Evolutionary conservation across 2,797 vertebrate genomes (phyloP), one percentile per base, ranked within the genome.

Genomic region (Poeciliopsis turneri): DNA sequence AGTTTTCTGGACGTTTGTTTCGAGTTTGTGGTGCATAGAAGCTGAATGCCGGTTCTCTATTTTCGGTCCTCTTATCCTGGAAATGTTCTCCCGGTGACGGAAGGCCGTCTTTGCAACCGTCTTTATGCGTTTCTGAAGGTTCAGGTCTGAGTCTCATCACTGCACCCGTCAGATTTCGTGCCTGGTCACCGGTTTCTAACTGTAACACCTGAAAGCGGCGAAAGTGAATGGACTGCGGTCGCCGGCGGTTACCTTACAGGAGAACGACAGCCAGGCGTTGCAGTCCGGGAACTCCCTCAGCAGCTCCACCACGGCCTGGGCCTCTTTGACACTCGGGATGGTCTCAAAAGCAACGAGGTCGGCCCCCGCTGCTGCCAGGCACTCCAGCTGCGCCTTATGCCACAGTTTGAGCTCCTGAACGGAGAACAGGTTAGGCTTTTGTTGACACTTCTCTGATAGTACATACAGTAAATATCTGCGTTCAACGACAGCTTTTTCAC

Each of bases 331-430:
- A 59, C 95, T 94, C 2, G 96, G 96, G 84, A 97, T 94, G 18
- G 96, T 97, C 89, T 97, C 96, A 76, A 97, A 91, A 53, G 96
- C 96, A 25, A 97, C 85, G 11, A 97, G 74, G 85, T 97, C 96
- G 30, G 91, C 92, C 81, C 96, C 96, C 6, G 95, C 95, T 66
- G 94, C 92, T 61, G 89, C 86, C 20, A 97, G 90, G 71, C 94
- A 90, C 30, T 89, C 90, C 16, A 97, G 33, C 75, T 96, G 95
- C 0, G 93, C 92, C 61, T 92, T 94, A 76, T 97, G 96, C 95
- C 96, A 97, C n/a, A 70, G 82, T 89, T 95, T 96, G 41, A 97
- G 88, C 69, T 95, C 95, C 96, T 97, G 77, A 2, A 23, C 64
- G 75, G 43, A 43, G 10, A 78, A 25, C 23, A 46, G 74, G 81